A percentile compares a stretch with the other conserved stretches of the same genome.
Conservation (phyloP, 2,113 vertebrate species). For the Epinephelus fuscoguttatus region DNA sequence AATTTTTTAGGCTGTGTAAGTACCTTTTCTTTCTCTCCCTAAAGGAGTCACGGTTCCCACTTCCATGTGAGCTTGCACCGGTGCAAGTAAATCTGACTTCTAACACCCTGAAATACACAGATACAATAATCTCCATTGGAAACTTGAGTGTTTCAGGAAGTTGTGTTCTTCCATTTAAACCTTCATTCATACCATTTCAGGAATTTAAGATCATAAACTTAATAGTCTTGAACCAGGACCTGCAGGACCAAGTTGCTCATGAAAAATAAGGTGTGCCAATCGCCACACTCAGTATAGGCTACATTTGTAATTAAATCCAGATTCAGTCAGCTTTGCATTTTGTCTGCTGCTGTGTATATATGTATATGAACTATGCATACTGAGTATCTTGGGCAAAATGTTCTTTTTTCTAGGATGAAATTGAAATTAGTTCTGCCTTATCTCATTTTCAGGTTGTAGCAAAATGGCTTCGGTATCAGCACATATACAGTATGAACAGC, state of each 20-base stretch:
- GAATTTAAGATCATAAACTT: background rate
- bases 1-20: background rate
- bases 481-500: background rate
- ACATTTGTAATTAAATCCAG: background rate
- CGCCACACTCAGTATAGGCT: background rate
- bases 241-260: background rate
- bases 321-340: background rate
- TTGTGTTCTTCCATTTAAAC: background rate
- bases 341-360: background rate
- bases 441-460: background rate
- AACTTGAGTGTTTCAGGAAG: background rate
- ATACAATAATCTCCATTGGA: background rate
- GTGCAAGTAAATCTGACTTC: background rate
- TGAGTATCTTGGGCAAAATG: background rate
- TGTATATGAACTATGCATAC: too few species aligned
- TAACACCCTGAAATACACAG: background rate
- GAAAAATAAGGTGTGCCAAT: background rate
- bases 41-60: background rate
- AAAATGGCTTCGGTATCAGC: background rate
- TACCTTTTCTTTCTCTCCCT: background rate
- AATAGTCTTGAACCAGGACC: background rate
- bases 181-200: background rate
- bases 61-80: background rate
- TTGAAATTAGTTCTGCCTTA: background rate
- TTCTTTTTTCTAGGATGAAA: background rate